Conservation (phyloP, 2,113 vertebrate species). For the Mola mola region DNA sequence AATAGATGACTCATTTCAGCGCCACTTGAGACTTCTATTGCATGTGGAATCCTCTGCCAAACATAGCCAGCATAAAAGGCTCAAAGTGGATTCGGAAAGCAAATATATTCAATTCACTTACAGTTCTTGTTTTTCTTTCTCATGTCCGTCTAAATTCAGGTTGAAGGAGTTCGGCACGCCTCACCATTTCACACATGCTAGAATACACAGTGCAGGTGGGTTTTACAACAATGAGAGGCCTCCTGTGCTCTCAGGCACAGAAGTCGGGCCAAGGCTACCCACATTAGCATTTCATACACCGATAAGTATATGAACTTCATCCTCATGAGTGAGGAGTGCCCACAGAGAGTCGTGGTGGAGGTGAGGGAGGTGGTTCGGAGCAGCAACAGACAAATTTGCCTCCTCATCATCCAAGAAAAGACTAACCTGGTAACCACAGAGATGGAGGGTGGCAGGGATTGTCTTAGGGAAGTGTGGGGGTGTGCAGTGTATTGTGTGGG, state of each 20-base stretch:
- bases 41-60: constrained; percentile 11
- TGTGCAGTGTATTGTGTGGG: too few species aligned
- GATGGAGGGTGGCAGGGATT: constrained; percentile 3
- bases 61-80: constrained; percentile 3
- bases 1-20: constrained; percentile 2
- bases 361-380: constrained; percentile 31
- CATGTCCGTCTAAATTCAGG: constrained; percentile 51
- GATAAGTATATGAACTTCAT: constrained; percentile 67
- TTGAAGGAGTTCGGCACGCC: constrained; percentile 51
- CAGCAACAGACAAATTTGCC: constrained; percentile 49
- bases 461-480: not conserved
- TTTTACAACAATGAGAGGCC: constrained; percentile 44
- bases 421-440: constrained; percentile 18
- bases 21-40: not conserved
- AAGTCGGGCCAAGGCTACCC: constrained; percentile 46
- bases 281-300: constrained; percentile 73
- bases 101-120: constrained; percentile 52
- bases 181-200: constrained; percentile 51
- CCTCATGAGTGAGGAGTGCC: constrained; percentile 58
- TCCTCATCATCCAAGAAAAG: constrained; percentile 45
- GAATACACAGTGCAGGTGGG: constrained; percentile 61
- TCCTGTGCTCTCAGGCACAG: constrained; percentile 50
- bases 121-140: constrained; percentile 34
- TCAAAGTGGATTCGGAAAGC: not conserved
- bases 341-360: constrained; percentile 24